Evolutionary conservation across 1,140 invertebrate species (phyloP).

Genomic region (Kradibia gibbosae): DNA sequence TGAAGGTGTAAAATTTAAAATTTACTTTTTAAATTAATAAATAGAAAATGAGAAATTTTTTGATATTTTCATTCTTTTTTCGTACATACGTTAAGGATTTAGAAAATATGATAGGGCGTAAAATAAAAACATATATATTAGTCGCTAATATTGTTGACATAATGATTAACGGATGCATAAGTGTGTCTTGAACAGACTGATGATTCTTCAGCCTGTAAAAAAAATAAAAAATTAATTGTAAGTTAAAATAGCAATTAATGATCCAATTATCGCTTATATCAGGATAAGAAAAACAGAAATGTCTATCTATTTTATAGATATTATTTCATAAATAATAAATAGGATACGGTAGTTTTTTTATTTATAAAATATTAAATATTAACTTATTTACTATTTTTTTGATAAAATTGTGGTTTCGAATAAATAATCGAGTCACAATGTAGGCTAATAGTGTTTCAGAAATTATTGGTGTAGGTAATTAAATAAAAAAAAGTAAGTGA

Average conservation of each 20-base stretch:
- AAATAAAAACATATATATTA: background rate
- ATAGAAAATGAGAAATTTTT: constrained; percentile 25
- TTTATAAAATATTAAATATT: background rate
- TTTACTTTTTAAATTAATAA: constrained; percentile 36
- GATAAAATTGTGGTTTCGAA: background rate
- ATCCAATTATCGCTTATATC: background rate
- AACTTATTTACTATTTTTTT: background rate
- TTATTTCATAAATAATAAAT: constrained; percentile 21
- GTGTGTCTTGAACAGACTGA: background rate
- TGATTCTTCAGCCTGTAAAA: background rate
- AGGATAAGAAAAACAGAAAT: background rate
- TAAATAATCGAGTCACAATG: background rate
- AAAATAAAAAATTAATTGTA: constrained; percentile 14
- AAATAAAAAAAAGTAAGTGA: no score
- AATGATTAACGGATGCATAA: background rate
- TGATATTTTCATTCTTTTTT: no score
- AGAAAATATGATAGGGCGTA: constrained; percentile 30
- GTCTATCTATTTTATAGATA: background rate
- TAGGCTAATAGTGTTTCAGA: background rate
- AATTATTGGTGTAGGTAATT: no score
- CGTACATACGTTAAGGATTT: no score
- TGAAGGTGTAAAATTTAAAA: constrained; percentile 35
- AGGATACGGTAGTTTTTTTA: background rate
- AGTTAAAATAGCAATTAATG: background rate
- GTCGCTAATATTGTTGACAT: background rate